phyloP scores from a whole-genome alignment of 2,888 invertebrate genomes.

The Ceratothoa steindachneri region DNA sequence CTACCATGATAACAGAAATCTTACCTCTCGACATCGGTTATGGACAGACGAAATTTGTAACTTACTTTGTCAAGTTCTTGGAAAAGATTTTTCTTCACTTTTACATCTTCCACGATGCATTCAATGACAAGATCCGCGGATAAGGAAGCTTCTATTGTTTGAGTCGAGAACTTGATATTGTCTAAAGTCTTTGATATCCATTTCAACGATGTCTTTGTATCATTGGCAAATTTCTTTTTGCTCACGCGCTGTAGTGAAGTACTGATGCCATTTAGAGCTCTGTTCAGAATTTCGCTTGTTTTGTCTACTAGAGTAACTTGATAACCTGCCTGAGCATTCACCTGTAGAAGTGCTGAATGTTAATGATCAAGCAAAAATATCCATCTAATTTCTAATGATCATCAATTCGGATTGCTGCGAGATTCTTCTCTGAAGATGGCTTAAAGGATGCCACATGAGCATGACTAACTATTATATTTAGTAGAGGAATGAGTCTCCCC shows the following conservation, averaged over 20 bases:
- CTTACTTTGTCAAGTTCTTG: conserved; percentile 64
- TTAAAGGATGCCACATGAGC: too few species aligned
- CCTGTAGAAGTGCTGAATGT: too few species aligned
- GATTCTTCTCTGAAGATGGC: too few species aligned
- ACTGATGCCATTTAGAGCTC: not conserved
- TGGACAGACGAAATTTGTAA: too few species aligned
- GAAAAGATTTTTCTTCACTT: conserved; percentile 71
- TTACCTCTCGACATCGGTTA: too few species aligned
- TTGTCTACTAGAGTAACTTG: not conserved
- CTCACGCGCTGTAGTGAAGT: not conserved
- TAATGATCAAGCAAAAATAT: too few species aligned
- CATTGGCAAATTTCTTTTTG: not conserved
- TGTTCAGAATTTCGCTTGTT: not conserved
- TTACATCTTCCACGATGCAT: conserved; percentile 79
- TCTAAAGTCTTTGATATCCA: conserved; percentile 52
- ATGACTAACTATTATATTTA: too few species aligned
- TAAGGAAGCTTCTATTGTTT: conserved; percentile 62
- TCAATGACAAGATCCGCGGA: conserved; percentile 74
- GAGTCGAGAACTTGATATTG: conserved; percentile 57
- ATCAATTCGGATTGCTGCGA: too few species aligned
- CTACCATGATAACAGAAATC: too few species aligned
- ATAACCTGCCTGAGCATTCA: not conserved
- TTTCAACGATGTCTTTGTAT: not conserved
- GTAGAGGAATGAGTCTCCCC: too few species aligned
- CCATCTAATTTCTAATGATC: too few species aligned